Evolutionary conservation across 2,797 vertebrate species (phyloP).

Genomic region (Poecilia wingei): DNA sequence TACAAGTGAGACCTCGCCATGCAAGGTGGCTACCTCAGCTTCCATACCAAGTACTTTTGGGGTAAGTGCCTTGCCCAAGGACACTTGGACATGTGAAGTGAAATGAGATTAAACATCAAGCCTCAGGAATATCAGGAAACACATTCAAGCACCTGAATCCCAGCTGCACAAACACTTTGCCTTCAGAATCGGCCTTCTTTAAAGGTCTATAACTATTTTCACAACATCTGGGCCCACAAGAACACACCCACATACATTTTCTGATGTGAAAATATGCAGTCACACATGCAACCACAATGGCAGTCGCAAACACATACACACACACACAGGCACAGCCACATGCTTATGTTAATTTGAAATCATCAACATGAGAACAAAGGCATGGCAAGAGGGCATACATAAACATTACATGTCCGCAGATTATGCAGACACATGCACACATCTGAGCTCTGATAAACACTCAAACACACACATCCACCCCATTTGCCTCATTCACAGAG

Average conservation of each 20-base stretch:
- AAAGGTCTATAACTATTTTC: neutral
- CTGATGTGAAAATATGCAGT: conserved; percentile 18
- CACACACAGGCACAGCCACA: neutral
- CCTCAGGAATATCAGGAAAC: neutral
- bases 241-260: conserved; percentile 3
- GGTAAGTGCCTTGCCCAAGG: neutral
- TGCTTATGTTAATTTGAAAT: conserved; percentile 61
- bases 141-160: neutral
- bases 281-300: conserved; percentile 26
- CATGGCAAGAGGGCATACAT: conserved; percentile 69
- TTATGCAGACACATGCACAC: conserved; percentile 70
- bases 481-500: conserved; percentile 62
- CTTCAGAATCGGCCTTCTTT: neutral
- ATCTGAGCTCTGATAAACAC: conserved; percentile 48
- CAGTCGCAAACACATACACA: conserved; percentile 14
- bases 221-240: neutral
- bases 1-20: neutral
- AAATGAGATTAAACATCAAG: neutral
- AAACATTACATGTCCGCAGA: conserved; percentile 69
- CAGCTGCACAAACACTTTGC: neutral
- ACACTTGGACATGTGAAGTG: neutral
- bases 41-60: neutral
- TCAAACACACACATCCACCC: conserved; percentile 54
- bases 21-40: neutral
- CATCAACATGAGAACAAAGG: conserved; percentile 65